Evolutionary conservation across 2,113 vertebrate genomes (phyloP).

Genomic region (Pollimyrus isidori): DNA sequence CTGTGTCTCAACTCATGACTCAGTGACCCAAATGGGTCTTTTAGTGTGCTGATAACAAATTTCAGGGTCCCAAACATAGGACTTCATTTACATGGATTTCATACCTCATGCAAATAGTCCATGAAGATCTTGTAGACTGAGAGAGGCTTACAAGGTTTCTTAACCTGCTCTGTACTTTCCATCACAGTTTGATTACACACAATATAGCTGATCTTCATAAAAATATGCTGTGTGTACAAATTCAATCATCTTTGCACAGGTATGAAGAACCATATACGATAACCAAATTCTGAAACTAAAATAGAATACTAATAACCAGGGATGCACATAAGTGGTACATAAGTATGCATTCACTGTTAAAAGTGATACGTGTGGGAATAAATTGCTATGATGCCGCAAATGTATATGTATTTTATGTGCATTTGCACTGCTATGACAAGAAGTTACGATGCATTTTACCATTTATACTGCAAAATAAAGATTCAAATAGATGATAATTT

Average conservation of each 20-base stretch:
- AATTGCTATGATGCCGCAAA: background rate
- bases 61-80: background rate
- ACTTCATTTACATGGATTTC: background rate
- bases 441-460: background rate
- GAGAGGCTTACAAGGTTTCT: background rate
- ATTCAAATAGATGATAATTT: background rate
- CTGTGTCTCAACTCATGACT: background rate
- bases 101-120: background rate
- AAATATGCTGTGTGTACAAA: background rate
- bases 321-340: background rate
- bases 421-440: background rate
- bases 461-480: background rate
- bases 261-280: background rate
- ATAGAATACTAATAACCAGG: background rate
- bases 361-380: background rate
- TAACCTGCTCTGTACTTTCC: background rate
- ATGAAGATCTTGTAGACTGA: background rate
- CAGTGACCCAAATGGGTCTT: background rate
- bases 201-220: background rate
- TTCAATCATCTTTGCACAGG: background rate
- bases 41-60: background rate
- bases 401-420: background rate
- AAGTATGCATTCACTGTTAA: background rate
- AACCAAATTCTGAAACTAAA: background rate
- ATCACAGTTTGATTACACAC: background rate